Evolutionary conservation across 2,797 vertebrate species (phyloP), one percentile per base, ranked within the genome.

Genomic region (Alca torda): DNA sequence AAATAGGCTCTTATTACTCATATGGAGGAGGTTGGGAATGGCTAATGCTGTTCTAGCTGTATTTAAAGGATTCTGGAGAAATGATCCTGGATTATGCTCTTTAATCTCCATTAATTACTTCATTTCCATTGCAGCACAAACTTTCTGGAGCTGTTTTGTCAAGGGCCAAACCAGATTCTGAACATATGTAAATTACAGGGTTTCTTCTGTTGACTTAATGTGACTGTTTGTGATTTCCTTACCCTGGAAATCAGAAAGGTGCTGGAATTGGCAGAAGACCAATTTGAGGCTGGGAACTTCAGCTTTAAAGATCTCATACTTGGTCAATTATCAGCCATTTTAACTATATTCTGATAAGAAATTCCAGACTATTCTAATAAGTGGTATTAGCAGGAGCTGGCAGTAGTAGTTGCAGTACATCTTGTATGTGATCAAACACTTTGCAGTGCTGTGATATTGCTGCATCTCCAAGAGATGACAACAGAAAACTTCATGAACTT

Each of bases 141-240:
- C 18, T 60, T 92, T 79, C 70, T 93, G 84, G 85, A 91, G n/a
- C 64, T 80, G 46, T 46, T 85, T 82, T 57, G 78, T 95, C 76
- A 67, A 75, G 78, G 59, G 33, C 65, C 76, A 92, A 80, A 76
- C 18, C 6, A 74, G 53, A 25, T 68, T 75, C 28, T 86, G 60
- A 94, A 43, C 33, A 45, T 41, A 18, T 5, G 31, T 13, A 80
- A 80, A 82, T 64, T 45, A 37, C 39, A 51, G 17, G 43, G 12
- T 56, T 84, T 73, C 25, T 48, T 73, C 46, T 70, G 2, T 48
- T 70, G 56, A 4, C 9, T 84, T 53, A 37, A n/a, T 48, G 31
- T 59, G 65, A 26, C 45, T 60, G 25, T 46, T 56, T 20, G n/a
- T 48, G 67, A 69, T 67, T 48, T 79, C 73, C 69, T 79, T 53